Evolutionary conservation across 2,888 invertebrate species (phyloP), one percentile per base, ranked within the genome.

Genomic region (Mycogona germanica): DNA sequence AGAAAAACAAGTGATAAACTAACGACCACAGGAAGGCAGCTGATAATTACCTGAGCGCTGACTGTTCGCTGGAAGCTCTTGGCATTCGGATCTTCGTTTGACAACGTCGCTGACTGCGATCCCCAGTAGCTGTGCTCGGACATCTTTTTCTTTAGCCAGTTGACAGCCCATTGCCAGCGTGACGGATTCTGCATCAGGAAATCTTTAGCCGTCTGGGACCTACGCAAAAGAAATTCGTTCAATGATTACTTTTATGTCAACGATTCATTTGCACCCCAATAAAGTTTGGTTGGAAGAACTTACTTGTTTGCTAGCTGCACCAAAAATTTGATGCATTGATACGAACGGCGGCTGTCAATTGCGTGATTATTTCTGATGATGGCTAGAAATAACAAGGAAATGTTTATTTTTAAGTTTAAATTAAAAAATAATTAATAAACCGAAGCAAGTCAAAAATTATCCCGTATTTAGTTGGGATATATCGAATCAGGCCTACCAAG

Each of bases 161-260:
- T 68, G 49, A 74, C 72, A 12, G 72, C 71, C 72, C 72, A 73
- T 61, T 72, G 71, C 73, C 73, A 73, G 58, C 67, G 67, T 46
- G 65, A 63, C 37, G 68, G 65, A 6, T 60, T 59, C 64, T 66
- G 66, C 55, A 71, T 64, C 41, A 73, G 64, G 56, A 68, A 69
- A 55, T 72, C 71, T 57, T 71, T 70, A 35, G 68, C 70, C 46
- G 66, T 57, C 12, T 64, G 57, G 53, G 60, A 63, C 45, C 63
- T 63, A 42, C 14, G 51, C 44, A 40, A 30, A 7, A 23, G 38
- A 42, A 30, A 28, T 32, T 32, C 35, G 9, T 32, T 32, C 35
- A 32, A 12, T 32, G n/a, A 32, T 32, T 12, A 12, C 35, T 12
- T n/a, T 12, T 32, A n/a, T 32, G n/a, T 12, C n/a, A 32, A 32